Evolutionary conservation across 1,140 invertebrate genomes (phyloP), one percentile per base, ranked within the genome.

Genomic region (Hycleus phaleratus): DNA sequence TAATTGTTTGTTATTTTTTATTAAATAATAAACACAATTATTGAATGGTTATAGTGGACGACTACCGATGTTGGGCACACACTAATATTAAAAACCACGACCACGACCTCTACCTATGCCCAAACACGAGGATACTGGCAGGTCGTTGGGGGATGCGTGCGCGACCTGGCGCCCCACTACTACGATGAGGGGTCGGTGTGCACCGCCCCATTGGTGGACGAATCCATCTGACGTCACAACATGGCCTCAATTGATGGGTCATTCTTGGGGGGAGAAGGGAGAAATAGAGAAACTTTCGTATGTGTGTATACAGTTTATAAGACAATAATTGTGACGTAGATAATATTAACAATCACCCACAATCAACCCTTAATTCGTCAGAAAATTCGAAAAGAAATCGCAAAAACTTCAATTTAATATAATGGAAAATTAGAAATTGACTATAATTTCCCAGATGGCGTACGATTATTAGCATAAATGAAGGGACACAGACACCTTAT

Each of bases 161-260:
- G 47, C 47, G 45, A 40, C 38, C 12, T 40, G 42, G 32, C 8
- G 49, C 61, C 48, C 44, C 56, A 56, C 50, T 38, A 26, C 43
- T 42, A 10, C 8, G 26, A 26, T 49, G 49, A 32, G 32, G 32
- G 32, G 32, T 32, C 32, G 11, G 10, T 50, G 49, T 12, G 43
- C 10, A 4, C 59, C 58, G 56, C 63, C 60, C 58, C 45, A 32
- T 61, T 39, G 40, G 38, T 49, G 47, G 50, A 60, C 54, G 54
- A 57, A 59, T 48, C 42, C 55, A 38, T 11, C 45, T 67, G 55
- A 63, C 63, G 58, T 62, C 60, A 62, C 65, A 65, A 61, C 53
- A 65, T 64, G 65, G 63, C 62, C 59, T 51, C 55, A 44, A 40
- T 8, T 8, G 46, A 38, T 18, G 49, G 26, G 60, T 56, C 24